Conservation (phyloP, 64 coral and sea anemone species). For the Montipora foliosa region DNA sequence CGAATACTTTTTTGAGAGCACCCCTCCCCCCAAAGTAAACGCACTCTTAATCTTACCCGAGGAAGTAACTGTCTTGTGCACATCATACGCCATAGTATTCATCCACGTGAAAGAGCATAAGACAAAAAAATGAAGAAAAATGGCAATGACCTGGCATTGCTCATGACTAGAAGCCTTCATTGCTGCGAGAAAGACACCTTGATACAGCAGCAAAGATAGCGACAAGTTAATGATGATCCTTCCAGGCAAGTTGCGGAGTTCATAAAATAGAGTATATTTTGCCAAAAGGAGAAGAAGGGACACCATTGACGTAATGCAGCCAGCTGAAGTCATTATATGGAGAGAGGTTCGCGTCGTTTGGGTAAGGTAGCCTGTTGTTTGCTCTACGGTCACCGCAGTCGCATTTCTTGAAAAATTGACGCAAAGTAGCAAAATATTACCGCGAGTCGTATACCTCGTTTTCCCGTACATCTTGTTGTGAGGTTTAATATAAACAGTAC, state of each 20-base stretch:
- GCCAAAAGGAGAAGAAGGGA: constrained; percentile 33
- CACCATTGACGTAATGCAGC: constrained; percentile 33
- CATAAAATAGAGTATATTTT: constrained; percentile 2
- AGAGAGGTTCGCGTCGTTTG: neutral
- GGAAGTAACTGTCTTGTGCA: neutral
- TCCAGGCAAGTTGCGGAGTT: too few species aligned
- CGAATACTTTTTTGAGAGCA: too few species aligned
- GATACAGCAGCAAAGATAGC: neutral
- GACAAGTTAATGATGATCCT: too few species aligned
- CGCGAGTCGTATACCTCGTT: neutral
- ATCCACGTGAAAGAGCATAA: constrained; percentile 30
- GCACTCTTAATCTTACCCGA: too few species aligned
- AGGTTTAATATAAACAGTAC: neutral
- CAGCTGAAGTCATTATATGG: constrained; percentile 11
- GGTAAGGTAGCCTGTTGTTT: too few species aligned
- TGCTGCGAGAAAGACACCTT: neutral
- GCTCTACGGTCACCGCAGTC: neutral
- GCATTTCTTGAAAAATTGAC: constrained; percentile 5
- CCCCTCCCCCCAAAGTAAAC: too few species aligned
- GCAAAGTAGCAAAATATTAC: neutral
- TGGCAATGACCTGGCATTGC: too few species aligned
- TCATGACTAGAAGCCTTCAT: neutral
- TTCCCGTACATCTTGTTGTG: neutral
- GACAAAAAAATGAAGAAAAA: neutral
- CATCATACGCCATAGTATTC: neutral